Evolutionary conservation across 2,888 invertebrate genomes (phyloP), one percentile per base, ranked within the genome.

Genomic region (Chaetogeoica ovagalla): DNA sequence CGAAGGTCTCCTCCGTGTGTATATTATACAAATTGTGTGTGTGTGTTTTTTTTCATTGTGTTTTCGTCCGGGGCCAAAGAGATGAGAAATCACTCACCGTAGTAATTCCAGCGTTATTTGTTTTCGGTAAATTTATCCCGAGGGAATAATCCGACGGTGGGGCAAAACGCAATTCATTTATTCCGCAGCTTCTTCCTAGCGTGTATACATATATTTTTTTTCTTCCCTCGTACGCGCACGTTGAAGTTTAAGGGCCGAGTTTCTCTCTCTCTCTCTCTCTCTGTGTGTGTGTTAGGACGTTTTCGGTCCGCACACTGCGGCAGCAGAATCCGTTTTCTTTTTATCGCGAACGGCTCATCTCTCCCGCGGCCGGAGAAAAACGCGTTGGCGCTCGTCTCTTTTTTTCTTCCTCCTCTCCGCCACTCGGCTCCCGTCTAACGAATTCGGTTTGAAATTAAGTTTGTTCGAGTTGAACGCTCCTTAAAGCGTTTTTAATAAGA

Each of bases 41-140:
- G 0, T 15, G 11, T 48, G 1, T 48, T 11, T 75, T 75, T 66
- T 75, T 57, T 57, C 57, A 23, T 55, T 21, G 37, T 43, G 57
- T 63, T 62, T 62, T 70, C 39, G 52, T 55, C 70, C 43, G 9
- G 43, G 70, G 19, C 30, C 17, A 79, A 70, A 63, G 69, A 70
- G 21, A 79, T 55, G 70, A 70, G 77, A 79, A 77, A 79, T 79
- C 77, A 79, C 77, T 79, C 77, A 55, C 77, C 23, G 23, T 52
- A 62, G 77, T 69, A 62, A 60, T 70, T 37, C 37, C 62, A 52
- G 68, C 60, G 60, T 76, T 69, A 60, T 79, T 79, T 70, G 70
- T 63, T 79, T 70, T 55, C 70, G 55, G 62, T 79, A 79, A 70
- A 79, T 79, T 79, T 79, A 70, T 63, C 77, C 70, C 63, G 3